phyloP scores from a whole-genome alignment of 2,888 invertebrate species.

The Pinctada fucata region DNA sequence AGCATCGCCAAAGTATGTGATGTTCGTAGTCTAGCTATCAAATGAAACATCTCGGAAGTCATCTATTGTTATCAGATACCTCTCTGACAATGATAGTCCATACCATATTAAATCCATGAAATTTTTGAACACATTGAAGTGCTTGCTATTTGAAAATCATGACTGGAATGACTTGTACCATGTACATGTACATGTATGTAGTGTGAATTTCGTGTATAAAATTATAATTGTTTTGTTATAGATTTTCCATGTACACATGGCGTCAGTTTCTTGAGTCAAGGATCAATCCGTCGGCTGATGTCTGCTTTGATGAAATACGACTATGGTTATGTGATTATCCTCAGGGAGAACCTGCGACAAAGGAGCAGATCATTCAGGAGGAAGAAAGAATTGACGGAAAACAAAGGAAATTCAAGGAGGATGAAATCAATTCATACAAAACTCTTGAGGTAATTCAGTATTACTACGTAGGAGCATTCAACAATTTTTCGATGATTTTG shows the following conservation, averaged over 20 bases:
- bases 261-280: conserved; percentile 61
- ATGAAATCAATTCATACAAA: conserved; percentile 43
- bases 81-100: no score
- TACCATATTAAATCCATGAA: no score
- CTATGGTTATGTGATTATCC: conserved; percentile 66
- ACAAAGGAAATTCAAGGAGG: conserved; percentile 44
- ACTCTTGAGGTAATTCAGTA: conserved; percentile 40
- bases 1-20: no score
- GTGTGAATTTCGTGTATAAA: no score
- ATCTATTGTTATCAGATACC: no score
- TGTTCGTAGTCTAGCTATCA: no score
- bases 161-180: no score
- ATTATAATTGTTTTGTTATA: not conserved
- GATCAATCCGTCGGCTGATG: conserved; percentile 54
- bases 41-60: no score
- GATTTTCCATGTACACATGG: conserved; percentile 69
- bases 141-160: no score
- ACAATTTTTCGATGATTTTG: not conserved
- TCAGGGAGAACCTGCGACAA: conserved; percentile 49
- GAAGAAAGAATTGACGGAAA: conserved; percentile 48
- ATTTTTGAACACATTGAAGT: no score
- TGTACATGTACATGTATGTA: no score
- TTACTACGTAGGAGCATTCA: not conserved
- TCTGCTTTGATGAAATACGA: conserved; percentile 70
- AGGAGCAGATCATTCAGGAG: conserved; percentile 57